phyloP scores from a whole-genome alignment of 2,113 vertebrate species.

The Xenus cinereus region DNA sequence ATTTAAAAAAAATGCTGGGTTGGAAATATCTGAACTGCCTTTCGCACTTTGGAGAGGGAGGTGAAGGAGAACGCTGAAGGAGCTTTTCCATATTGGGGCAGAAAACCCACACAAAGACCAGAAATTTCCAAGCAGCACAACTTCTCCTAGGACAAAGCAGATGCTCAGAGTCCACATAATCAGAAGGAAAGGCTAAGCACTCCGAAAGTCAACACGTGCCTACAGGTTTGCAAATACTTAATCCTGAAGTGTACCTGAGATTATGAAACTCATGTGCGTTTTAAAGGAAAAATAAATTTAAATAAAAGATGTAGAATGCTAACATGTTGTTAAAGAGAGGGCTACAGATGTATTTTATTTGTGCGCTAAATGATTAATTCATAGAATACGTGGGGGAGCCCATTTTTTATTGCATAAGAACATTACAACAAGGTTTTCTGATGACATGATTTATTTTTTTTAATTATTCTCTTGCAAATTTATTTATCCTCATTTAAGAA shows the following conservation, averaged over 20 bases:
- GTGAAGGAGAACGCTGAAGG: background rate
- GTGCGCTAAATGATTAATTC: background rate
- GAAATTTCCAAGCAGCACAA: background rate
- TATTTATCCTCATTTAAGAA: background rate
- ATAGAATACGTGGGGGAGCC: background rate
- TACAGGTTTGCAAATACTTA: background rate
- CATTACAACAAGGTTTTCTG: background rate
- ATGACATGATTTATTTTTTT: rapidly evolving
- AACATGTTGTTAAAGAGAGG: background rate
- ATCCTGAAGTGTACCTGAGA: background rate
- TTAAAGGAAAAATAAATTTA: background rate
- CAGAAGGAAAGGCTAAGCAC: background rate
- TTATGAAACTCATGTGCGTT: background rate
- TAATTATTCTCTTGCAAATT: background rate
- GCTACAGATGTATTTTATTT: background rate
- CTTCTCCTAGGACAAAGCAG: background rate
- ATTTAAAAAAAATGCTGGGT: background rate
- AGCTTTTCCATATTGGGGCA: background rate
- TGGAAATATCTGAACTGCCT: conserved; percentile 9
- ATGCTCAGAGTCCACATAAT: background rate
- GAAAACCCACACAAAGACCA: background rate
- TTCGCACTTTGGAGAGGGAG: background rate
- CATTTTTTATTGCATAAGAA: background rate
- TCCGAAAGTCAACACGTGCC: background rate
- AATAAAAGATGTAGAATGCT: background rate